Evolutionary conservation across 2,113 vertebrate species (phyloP), one percentile per base, ranked within the genome.

Genomic region (Terrapene triunguis): DNA sequence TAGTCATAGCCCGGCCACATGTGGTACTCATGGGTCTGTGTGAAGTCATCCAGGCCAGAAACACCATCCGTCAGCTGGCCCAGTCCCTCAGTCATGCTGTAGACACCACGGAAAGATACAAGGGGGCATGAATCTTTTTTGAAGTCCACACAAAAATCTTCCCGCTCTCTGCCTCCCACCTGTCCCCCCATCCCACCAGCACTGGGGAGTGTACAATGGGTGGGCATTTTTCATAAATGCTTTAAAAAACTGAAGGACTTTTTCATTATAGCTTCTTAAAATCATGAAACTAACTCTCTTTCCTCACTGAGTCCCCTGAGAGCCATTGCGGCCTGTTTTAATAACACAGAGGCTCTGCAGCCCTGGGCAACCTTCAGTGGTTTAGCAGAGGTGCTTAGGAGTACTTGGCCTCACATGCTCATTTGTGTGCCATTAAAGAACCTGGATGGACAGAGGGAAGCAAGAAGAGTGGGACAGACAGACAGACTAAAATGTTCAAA

Each of bases 1-100:
- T 99, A 99, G 98, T 99, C 99, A 0, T 99, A 99, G 38, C 99
- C 99, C 0, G 99, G 99, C 99, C 99, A 99, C 92, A 99, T 98
- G 0, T 99, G 98, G 95, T 99, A 99, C 79, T 99, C 98, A 0
- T 99, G 99, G 91, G 99, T 99, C 97, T 99, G 99, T 0, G 98
- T 99, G 95, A 99, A 99, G 96, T 99, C 99, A 0, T 99, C 99
- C 97, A 99, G 97, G 89, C 99, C 99, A 4, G 99, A 99, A 38
- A 99, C 99, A 0, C 99, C 99, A 0, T 99, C 99, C 0, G 99
- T 99, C 94, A 99, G 92, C 98, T 99, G 99, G 38, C 99, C 99
- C 9, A 99, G 98, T 55, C 99, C 99, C 88, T 99, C 99, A 0
- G 98, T 99, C 98, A 99, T 99, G 95, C 99, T 99, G 93, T 2